These are phyloP conservation scores for Herpetotheres cachinnans DNA, from an alignment of 2,113 vertebrate species.

Conservation along the genomic window DNA sequence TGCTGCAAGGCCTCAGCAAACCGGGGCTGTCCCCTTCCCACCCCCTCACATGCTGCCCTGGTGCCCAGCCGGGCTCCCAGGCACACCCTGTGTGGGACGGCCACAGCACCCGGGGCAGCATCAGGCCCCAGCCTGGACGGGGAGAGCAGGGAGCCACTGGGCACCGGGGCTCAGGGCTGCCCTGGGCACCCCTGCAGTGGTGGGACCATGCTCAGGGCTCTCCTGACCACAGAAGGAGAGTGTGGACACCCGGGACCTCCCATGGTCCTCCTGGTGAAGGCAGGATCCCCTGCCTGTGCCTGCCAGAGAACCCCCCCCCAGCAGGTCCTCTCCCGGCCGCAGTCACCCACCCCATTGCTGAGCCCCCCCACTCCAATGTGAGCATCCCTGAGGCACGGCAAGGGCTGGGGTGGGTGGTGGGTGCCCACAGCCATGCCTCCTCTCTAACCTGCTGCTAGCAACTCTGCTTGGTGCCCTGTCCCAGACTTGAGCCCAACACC, in stretches of 20 bases:
- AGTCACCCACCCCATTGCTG: not conserved
- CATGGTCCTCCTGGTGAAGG: not conserved
- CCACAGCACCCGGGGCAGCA: not conserved
- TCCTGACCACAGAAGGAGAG: not conserved
- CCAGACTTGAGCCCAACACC: conserved; percentile 56
- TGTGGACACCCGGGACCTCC: not conserved
- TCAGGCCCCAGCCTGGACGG: not conserved
- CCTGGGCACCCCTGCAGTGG: not conserved
- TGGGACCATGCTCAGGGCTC: not conserved
- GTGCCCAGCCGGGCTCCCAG: not conserved
- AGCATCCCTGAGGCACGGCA: rapidly evolving
- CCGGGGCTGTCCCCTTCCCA: not conserved
- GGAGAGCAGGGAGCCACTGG: not conserved
- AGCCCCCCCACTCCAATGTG: rapidly evolving
- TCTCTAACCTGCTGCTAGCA: not conserved
- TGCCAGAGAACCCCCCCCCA: not conserved
- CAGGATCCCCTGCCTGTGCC: not conserved
- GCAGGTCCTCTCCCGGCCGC: not conserved
- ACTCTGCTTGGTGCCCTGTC: conserved; percentile 4
- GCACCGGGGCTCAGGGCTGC: not conserved
- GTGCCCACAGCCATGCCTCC: not conserved
- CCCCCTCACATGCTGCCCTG: rapidly evolving
- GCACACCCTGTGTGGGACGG: rapidly evolving
- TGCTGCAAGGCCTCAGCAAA: not conserved
- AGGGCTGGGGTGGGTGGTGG: not conserved